Conservation (phyloP, 2,888 invertebrate genomes). For the Ceramica pisi region DNA sequence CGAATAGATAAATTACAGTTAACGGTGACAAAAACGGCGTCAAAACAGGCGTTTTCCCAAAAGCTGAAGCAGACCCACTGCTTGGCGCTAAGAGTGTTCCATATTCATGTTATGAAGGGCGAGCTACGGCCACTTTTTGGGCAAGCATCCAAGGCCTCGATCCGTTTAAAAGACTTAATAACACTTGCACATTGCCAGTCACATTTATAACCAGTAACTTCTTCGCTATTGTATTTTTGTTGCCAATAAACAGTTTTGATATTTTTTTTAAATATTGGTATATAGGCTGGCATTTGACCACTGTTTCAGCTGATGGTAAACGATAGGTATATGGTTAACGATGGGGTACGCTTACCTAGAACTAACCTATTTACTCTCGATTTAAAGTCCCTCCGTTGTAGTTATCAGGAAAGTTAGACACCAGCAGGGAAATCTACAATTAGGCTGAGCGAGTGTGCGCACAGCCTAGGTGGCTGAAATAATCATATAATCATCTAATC, state of each 20-base stretch:
- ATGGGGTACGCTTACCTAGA: not conserved
- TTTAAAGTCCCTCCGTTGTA: not conserved
- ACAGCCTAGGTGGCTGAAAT: no score
- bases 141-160: slow-evolving; percentile 20
- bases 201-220: slow-evolving; percentile 22
- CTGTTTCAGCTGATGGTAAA: not conserved
- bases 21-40: not conserved
- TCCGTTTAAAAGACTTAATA: slow-evolving; percentile 19
- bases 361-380: not conserved
- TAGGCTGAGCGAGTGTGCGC: not conserved
- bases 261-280: not conserved
- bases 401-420: not conserved
- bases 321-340: not conserved
- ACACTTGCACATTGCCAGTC: slow-evolving; percentile 3
- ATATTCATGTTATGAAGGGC: slow-evolving; percentile 31
- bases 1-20: no score
- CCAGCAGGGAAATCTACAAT: not conserved
- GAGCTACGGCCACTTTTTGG: slow-evolving; percentile 16
- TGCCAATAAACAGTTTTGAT: not conserved
- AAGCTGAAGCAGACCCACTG: not conserved
- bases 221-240: slow-evolving; percentile 5
- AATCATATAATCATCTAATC: no score
- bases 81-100: slow-evolving; percentile 24
- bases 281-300: not conserved
- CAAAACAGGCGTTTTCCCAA: slow-evolving; percentile 1